Base-by-base conservation (phyloP, 2,797 vertebrate genomes). In the Sparus aurata region DNA sequence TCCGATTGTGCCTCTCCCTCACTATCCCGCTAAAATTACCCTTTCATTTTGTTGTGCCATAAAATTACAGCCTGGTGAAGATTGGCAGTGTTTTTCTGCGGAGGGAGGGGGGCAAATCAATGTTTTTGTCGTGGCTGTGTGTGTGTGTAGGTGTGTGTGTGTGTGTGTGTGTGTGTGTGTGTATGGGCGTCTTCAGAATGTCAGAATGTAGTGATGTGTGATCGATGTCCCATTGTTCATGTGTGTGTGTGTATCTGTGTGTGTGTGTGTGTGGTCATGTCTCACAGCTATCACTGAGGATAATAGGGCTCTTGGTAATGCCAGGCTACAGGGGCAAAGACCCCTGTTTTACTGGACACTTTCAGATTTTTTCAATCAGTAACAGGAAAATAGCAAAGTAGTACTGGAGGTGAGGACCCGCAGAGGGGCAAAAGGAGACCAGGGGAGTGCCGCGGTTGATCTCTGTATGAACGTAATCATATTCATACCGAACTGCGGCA, bases 31-130 rank as follows among this genome's bases (percentile, higher is more conserved):
- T 95, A 95, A 98, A 98, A 99, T 97, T 96, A 98, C 97, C 97
- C 97, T 97, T 98, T 98, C 97, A 98, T 98, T 98, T 98, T 99
- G 97, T 98, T 98, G 97, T 97, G 97, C 97, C 96, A 96, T 98
- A 97, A 98, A 99, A 99, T 99, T 98, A 98, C 96, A 97, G 97
- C 94, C 94, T 95, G 94, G 94, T 96, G 91, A 97, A 98, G 98
- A 99, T 98, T 99, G 98, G 96, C 97, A 93, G 96, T 96, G 95
- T 98, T 98, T 97, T 96, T 97, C 95, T 94, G 68, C 74, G 73
- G 84, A 93, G 95, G 96, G 93, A 94, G 96, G 87, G 79, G 83
- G 82, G 77, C 59, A 97, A 97, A 99, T 99, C 97, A 99, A 99
- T 98, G 97, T 97, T 98, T 97, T 97, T 90, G 86, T 90, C 91